These are phyloP conservation scores for Microtus ochrogaster DNA, from an alignment of 2,113 vertebrate species.

Conservation along the genomic window DNA sequence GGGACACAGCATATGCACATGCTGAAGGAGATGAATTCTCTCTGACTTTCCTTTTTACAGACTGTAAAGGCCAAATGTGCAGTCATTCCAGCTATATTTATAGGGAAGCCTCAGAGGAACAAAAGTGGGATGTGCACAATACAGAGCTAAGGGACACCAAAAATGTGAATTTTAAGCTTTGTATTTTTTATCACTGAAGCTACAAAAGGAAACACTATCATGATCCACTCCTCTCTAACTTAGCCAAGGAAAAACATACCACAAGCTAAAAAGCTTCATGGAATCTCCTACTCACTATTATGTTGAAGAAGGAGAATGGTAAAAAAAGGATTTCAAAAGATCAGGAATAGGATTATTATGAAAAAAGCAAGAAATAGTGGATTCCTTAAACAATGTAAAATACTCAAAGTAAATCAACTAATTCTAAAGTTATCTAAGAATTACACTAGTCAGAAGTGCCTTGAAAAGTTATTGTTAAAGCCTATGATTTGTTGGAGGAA, in stretches of 20 bases:
- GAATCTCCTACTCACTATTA: neutral
- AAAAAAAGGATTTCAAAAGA: constrained; percentile 42
- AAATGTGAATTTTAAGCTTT: neutral
- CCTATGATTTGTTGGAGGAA: too few species aligned
- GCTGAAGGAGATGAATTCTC: neutral
- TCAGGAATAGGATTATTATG: neutral
- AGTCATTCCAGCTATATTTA: neutral
- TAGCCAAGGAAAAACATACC: neutral
- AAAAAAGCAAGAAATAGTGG: constrained; percentile 20
- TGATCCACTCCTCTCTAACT: neutral
- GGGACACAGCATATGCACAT: neutral
- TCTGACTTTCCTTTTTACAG: neutral
- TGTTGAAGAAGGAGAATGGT: neutral
- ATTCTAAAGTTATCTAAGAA: constrained; percentile 60
- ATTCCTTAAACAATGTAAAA: constrained; percentile 55
- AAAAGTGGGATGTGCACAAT: neutral
- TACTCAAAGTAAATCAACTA: constrained; percentile 59
- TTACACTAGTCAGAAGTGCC: neutral
- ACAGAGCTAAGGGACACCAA: neutral
- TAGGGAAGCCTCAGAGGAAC: constrained; percentile 12
- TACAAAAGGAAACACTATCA: constrained; percentile 23
- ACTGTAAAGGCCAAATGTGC: constrained; percentile 14
- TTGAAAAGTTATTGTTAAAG: constrained; percentile 40
- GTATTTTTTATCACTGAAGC: constrained; percentile 8
- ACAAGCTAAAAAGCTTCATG: neutral